Evolutionary conservation across 2,113 vertebrate species (phyloP).

Genomic region (Hyla sarda): DNA sequence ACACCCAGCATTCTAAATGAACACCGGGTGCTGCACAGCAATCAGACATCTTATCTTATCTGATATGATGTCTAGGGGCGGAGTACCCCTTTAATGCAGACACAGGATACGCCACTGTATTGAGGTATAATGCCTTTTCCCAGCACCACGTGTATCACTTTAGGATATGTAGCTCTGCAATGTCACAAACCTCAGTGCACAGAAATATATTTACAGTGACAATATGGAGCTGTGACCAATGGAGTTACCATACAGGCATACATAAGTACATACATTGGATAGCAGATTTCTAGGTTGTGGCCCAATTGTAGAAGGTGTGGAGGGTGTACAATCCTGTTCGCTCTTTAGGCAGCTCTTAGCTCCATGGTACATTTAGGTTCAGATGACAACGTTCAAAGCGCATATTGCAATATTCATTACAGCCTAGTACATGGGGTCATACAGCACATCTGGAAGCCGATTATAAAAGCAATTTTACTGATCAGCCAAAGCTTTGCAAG

Average conservation of each 20-base stretch:
- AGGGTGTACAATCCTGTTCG: too few relatives aligned
- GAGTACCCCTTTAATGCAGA: too few relatives aligned
- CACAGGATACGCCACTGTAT: too few relatives aligned
- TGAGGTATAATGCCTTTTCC: too few relatives aligned
- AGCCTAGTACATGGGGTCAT: background rate
- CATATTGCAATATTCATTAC: background rate
- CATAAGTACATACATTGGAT: background rate
- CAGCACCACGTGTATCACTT: too few relatives aligned
- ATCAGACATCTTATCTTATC: too few relatives aligned
- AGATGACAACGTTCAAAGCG: background rate
- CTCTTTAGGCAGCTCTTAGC: background rate
- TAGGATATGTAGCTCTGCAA: too few relatives aligned
- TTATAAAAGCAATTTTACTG: slow-evolving; percentile 22
- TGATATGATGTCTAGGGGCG: too few relatives aligned
- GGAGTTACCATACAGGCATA: background rate
- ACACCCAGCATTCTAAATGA: too few relatives aligned
- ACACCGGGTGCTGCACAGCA: too few relatives aligned
- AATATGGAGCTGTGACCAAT: background rate
- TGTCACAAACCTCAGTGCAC: too few relatives aligned
- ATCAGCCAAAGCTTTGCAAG: slow-evolving; percentile 48
- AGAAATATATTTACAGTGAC: too few relatives aligned
- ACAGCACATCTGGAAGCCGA: background rate
- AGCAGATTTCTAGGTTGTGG: background rate
- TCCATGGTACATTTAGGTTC: background rate
- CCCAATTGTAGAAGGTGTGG: background rate